These are phyloP conservation scores for Lates japonicus DNA, from an alignment of 2,797 vertebrate genomes.

Conservation along the genomic window DNA sequence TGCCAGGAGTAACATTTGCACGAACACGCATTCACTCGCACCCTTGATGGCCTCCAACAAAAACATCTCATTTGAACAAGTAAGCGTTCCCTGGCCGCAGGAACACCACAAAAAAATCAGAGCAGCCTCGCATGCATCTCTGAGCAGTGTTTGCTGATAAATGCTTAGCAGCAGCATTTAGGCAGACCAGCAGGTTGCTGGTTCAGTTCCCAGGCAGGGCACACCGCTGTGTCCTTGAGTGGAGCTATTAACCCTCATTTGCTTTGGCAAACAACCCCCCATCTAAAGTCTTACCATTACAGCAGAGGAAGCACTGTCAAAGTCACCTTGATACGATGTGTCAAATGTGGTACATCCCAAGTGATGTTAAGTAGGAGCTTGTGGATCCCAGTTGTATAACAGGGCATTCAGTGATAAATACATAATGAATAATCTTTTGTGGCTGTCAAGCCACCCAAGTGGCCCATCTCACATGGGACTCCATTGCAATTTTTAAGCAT, in stretches of 20 bases:
- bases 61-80: slow-evolving; percentile 70
- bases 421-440: slow-evolving; percentile 21
- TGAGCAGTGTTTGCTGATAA: slow-evolving; percentile 59
- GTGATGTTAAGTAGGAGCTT: slow-evolving; percentile 26
- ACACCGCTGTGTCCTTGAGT: slow-evolving; percentile 52
- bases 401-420: slow-evolving; percentile 35
- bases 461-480: slow-evolving; percentile 23
- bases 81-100: slow-evolving; percentile 56
- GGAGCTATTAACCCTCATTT: slow-evolving; percentile 68
- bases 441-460: slow-evolving; percentile 13
- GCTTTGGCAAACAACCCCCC: slow-evolving; percentile 49
- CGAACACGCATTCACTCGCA: slow-evolving; percentile 59
- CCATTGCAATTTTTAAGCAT: slow-evolving; percentile 4
- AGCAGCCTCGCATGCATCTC: slow-evolving; percentile 31
- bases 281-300: slow-evolving; percentile 49
- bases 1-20: slow-evolving; percentile 68
- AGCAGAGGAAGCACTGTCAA: slow-evolving; percentile 21
- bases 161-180: slow-evolving; percentile 47
- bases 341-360: slow-evolving; percentile 31
- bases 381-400: slow-evolving; percentile 29
- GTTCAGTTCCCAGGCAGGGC: slow-evolving; percentile 62
- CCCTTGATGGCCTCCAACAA: slow-evolving; percentile 62
- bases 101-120: slow-evolving; percentile 31
- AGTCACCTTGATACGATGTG: slow-evolving; percentile 57
- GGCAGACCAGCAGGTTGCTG: slow-evolving; percentile 57